Evolutionary conservation across 2,888 invertebrate genomes (phyloP).

Genomic region (Vanessa cardui): DNA sequence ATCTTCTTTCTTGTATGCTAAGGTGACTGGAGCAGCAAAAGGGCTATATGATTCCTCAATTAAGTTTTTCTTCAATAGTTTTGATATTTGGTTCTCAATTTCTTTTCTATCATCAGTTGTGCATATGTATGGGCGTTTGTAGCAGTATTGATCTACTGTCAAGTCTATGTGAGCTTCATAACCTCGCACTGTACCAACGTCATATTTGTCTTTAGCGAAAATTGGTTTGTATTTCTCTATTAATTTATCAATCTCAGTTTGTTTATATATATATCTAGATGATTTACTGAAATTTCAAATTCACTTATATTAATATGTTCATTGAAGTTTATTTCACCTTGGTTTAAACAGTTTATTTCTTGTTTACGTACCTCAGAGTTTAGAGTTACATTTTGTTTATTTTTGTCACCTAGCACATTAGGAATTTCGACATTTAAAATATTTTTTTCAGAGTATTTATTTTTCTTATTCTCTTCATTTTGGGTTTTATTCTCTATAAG

Average conservation of each 20-base stretch:
- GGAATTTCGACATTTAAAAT: too few species aligned
- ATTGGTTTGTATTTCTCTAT: slow-evolving; percentile 19
- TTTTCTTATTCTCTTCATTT: neutral
- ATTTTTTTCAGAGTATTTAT: slow-evolving; percentile 5
- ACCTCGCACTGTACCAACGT: slow-evolving; percentile 25
- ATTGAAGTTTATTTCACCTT: slow-evolving; percentile 28
- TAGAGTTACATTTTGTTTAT: neutral
- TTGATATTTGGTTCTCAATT: slow-evolving; percentile 23
- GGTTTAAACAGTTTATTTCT: too few species aligned
- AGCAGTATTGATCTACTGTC: slow-evolving; percentile 31
- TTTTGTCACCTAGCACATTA: neutral
- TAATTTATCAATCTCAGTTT: slow-evolving; percentile 22
- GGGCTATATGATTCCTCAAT: neutral
- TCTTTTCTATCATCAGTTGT: slow-evolving; percentile 30
- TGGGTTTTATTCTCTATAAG: too few species aligned
- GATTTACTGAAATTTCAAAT: slow-evolving; percentile 20
- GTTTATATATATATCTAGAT: slow-evolving; percentile 24
- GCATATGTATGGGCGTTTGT: slow-evolving; percentile 36
- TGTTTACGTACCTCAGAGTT: too few species aligned
- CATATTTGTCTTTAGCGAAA: slow-evolving; percentile 35
- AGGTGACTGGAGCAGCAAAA: slow-evolving; percentile 15
- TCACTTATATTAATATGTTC: slow-evolving; percentile 19
- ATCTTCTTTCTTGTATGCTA: slow-evolving; percentile 38
- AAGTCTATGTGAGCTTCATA: slow-evolving; percentile 32
- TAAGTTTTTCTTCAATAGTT: slow-evolving; percentile 30